A percentile compares a stretch with the other conserved stretches of the same genome.
Evolutionary conservation across 1,140 invertebrate species (phyloP).

Genomic region (Notospermus geniculatus): DNA sequence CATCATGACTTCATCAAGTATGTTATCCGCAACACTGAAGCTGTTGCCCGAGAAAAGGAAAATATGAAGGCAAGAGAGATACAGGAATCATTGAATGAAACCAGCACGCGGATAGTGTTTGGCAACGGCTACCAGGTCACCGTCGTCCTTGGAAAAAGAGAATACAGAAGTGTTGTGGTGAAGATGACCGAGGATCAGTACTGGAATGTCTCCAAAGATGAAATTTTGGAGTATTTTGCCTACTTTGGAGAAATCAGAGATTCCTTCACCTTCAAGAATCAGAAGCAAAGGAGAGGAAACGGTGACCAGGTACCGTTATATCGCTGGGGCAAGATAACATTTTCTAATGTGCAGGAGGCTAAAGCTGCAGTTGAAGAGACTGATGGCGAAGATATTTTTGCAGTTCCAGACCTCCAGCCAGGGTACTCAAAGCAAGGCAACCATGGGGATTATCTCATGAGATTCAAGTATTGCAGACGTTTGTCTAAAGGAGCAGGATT

Average conservation of each 20-base stretch:
- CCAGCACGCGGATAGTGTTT: neutral
- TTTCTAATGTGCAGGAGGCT: constrained; percentile 2
- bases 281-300: neutral
- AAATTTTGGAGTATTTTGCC: neutral
- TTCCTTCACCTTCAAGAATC: neutral
- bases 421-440: neutral
- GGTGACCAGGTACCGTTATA: neutral
- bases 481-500: constrained; percentile 11
- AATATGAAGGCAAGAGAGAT: neutral
- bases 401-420: neutral
- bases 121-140: neutral
- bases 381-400: neutral
- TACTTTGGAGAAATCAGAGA: constrained; percentile 9
- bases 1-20: neutral
- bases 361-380: neutral
- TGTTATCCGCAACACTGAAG: neutral
- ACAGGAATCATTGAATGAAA: neutral
- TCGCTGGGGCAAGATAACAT: constrained; percentile 16
- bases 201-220: neutral
- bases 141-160: neutral
- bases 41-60: neutral
- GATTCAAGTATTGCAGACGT: constrained; percentile 11
- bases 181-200: neutral
- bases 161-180: neutral
- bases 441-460: neutral